phyloP scores from a whole-genome alignment of 2,797 vertebrate species.

The Hybognathus amarus region DNA sequence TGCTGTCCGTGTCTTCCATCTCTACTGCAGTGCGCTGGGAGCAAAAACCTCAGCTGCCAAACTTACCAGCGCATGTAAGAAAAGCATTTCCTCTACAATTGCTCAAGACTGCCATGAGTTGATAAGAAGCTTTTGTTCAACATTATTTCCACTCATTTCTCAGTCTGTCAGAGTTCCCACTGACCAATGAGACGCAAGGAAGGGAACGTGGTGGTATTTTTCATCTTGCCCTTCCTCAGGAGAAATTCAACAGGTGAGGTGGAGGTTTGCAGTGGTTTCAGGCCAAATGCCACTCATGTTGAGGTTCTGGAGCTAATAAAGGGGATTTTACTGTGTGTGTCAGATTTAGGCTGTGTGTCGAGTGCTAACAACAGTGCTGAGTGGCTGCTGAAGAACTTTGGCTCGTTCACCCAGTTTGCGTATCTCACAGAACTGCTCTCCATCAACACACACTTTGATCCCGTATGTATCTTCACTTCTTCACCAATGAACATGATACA shows the following conservation, averaged over 20 bases:
- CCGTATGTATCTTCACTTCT: conserved; percentile 26
- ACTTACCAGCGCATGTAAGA: conserved; percentile 57
- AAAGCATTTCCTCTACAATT: not conserved
- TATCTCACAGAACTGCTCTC: conserved; percentile 16
- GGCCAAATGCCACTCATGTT: not conserved
- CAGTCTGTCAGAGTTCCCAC: conserved; percentile 31
- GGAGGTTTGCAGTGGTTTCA: not conserved
- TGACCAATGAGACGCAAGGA: not conserved
- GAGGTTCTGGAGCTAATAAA: not conserved
- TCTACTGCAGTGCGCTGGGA: conserved; percentile 46
- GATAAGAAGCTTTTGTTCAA: not conserved
- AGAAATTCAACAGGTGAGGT: conserved; percentile 43
- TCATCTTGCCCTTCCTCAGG: conserved; percentile 50
- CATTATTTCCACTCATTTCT: not conserved
- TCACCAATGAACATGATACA: not conserved
- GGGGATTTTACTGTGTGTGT: conserved; percentile 1
- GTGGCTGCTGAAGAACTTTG: conserved; percentile 51
- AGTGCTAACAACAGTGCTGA: conserved; percentile 14
- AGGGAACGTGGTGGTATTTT: not conserved
- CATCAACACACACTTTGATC: conserved; percentile 32
- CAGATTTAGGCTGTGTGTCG: conserved; percentile 40
- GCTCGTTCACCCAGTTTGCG: conserved; percentile 20
- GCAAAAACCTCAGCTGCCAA: conserved; percentile 54
- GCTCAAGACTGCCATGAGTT: not conserved
- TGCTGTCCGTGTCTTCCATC: conserved; percentile 7